A percentile compares a stretch with the other conserved stretches of the same genome.
Evolutionary conservation across 2,797 vertebrate species (phyloP).

Genomic region (Bothrops alternatus): DNA sequence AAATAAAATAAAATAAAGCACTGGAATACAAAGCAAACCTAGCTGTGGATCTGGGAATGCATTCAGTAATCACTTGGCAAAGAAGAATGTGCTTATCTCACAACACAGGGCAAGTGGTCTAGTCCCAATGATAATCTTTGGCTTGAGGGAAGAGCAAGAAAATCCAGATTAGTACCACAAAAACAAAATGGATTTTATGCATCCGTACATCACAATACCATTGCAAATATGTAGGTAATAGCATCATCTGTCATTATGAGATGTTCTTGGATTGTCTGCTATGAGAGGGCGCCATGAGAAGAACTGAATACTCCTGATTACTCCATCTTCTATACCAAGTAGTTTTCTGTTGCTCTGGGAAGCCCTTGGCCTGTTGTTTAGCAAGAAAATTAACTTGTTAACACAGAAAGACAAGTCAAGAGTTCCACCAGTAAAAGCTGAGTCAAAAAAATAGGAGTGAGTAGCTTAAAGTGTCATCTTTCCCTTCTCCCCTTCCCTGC

Average conservation of each 20-base stretch:
- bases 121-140: neutral
- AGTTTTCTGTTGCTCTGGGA: neutral
- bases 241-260: neutral
- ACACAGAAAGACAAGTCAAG: neutral
- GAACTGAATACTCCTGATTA: neutral
- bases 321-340: neutral
- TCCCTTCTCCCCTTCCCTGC: no score
- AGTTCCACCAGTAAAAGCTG: neutral
- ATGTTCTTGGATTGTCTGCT: neutral
- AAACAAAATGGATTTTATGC: neutral
- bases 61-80: neutral
- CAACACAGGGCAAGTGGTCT: neutral
- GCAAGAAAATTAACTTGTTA: neutral
- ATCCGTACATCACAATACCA: neutral
- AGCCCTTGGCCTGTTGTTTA: neutral
- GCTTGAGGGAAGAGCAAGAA: neutral
- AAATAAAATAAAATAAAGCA: neutral
- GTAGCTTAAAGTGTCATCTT: neutral
- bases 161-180: neutral
- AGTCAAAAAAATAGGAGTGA: neutral
- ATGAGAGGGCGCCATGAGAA: neutral
- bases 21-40: neutral
- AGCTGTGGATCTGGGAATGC: neutral
- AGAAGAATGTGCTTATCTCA: neutral
- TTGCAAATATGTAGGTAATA: neutral